Evolutionary conservation across 2,797 vertebrate genomes (phyloP), one percentile per base, ranked within the genome.

Genomic region (Labeo calbasu): DNA sequence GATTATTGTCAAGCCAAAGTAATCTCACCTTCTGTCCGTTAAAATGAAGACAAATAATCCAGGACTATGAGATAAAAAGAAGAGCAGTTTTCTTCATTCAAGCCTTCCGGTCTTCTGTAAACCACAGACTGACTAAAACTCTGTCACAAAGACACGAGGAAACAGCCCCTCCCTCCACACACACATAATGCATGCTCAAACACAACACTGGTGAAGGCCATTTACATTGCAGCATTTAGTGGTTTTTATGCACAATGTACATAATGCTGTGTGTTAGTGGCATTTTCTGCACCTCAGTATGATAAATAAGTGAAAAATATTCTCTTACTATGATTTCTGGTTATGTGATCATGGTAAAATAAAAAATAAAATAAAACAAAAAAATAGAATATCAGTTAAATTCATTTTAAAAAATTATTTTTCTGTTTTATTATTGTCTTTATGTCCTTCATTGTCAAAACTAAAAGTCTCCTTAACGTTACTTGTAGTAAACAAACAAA

Each of bases 1-100:
- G 53, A 61, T 72, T 23, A 71, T 12, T 36, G 23, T 17, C 32
- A 61, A 72, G 4, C 5, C 21, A 43, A 15, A 83, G 50, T 46
- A 53, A 76, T 76, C 81, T 83, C 19, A 83, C 72, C 81, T 14
- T 55, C n/a, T 40, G 61, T 65, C 21, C 0, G 57, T 82, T 63
- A 28, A 51, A 51, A 43, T 23, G 17, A 68, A 12, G 28, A 11
- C 61, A 77, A 77, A 83, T 57, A 77, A 57, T 32, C 15, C 48
- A 66, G 13, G 6, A 32, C 23, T 50, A 11, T 2, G 12, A 82
- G 40, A 21, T 13, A 73, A 68, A 46, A 1, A 40, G 6, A 68
- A 65, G 61, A 77, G 48, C 50, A 4, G 59, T n/a, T 68, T 77
- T 43, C 61, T 68, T 83, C 50, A 76, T 76, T 76, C 32, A 77